phyloP scores from a whole-genome alignment of 2,113 vertebrate genomes.

The Mormyrus iriodes region DNA sequence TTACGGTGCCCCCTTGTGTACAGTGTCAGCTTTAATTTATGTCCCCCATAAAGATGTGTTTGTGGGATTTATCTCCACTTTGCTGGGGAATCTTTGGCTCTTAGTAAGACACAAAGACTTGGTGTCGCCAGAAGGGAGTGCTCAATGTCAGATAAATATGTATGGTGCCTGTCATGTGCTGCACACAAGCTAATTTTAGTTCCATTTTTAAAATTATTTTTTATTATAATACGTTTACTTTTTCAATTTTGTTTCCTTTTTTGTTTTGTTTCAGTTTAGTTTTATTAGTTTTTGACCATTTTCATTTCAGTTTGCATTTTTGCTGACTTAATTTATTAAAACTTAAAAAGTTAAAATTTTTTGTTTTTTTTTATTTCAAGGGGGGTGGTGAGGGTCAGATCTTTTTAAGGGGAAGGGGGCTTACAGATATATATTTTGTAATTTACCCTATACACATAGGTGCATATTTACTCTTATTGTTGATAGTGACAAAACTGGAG shows the following conservation, averaged over 20 bases:
- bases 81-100: conserved; percentile 45
- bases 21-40: conserved; percentile 55
- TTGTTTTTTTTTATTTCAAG: neutral
- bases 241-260: neutral
- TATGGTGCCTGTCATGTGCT: neutral
- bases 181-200: neutral
- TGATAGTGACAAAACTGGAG: neutral
- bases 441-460: neutral
- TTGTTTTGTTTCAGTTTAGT: neutral
- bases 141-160: neutral
- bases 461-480: neutral
- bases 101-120: conserved; percentile 52
- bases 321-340: neutral
- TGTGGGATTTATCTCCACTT: conserved; percentile 61
- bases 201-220: too few relatives aligned
- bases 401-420: neutral
- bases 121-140: conserved; percentile 28
- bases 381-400: neutral
- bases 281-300: neutral
- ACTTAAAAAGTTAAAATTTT: too few relatives aligned
- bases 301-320: neutral
- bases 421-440: neutral
- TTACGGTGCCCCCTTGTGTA: conserved; percentile 45
- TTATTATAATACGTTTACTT: too few relatives aligned
- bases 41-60: conserved; percentile 55